phyloP scores from a whole-genome alignment of 2,888 invertebrate genomes.

The Panzeria rudis region DNA sequence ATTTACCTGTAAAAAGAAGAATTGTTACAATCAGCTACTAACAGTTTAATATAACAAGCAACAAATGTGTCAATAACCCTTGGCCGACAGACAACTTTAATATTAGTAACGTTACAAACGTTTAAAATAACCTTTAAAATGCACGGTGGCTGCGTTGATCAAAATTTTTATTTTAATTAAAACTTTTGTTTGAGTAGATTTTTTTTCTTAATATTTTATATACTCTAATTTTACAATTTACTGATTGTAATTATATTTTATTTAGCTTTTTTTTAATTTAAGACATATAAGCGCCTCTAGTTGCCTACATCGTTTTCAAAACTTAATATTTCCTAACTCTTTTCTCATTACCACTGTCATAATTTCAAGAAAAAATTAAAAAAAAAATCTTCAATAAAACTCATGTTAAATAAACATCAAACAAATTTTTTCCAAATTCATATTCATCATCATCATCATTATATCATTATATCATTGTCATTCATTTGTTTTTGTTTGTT shows the following conservation, averaged over 20 bases:
- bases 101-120: neutral
- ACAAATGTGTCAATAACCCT: conserved; percentile 45
- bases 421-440: neutral
- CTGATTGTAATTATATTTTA: conserved; percentile 12
- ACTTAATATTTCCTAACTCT: conserved; percentile 32
- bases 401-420: conserved; percentile 13
- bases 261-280: conserved; percentile 2
- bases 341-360: conserved; percentile 14
- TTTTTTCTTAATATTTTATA: conserved; percentile 49
- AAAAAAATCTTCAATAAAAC: neutral
- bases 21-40: conserved; percentile 47
- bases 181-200: conserved; percentile 61
- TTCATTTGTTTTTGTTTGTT: conserved; percentile 10
- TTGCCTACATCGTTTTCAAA: conserved; percentile 40
- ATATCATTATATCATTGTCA: conserved; percentile 13
- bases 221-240: conserved; percentile 61
- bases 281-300: conserved; percentile 11
- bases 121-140: conserved; percentile 55
- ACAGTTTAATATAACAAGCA: conserved; percentile 11
- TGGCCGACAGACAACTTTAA: neutral
- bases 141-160: conserved; percentile 81
- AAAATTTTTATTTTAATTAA: conserved; percentile 29
- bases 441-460: neutral
- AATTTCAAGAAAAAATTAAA: neutral
- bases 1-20: conserved; percentile 8